Base-by-base conservation (phyloP, 2,888 invertebrate species). In the Caenorhabditis afra region DNA sequence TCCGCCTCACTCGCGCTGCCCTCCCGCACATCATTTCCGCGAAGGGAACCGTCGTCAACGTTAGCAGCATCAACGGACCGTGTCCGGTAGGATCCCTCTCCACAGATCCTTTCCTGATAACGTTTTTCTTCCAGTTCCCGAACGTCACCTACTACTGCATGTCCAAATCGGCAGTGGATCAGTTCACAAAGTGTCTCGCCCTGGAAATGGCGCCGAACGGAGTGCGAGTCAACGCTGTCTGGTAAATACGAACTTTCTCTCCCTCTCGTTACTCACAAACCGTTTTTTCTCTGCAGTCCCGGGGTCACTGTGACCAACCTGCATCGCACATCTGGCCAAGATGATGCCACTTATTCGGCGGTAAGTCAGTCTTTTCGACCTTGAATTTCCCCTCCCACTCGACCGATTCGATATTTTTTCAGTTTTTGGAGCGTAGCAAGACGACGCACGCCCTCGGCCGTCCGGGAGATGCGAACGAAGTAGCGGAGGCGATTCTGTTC, bases 141-240 rank as follows among this genome's bases (percentile, higher is more conserved):
- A 94, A 94, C 11, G 94, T 96, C 0, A 91, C 97, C 53, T 94
- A 96, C 0, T 98, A 98, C 91, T 90, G 90, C 84, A 94, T 97
- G 91, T 96, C 96, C 0, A 98, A 98, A 92, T 93, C 95, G 53
- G 95, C 96, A 18, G 93, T 97, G 0, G 97, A 98, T 91, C 97
- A 97, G 91, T 94, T 98, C 82, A 98, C 97, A 0, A 93, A 94
- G 86, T 96, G 96, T 91, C 93, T 94, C 1, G 97, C 97, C 7
- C 91, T 98, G 75, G 97, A 92, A 83, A 84, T 92, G 83, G 92
- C 92, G 14, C 86, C 90, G 8, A 90, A 91, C 79, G 89, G 91
- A 76, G 95, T 96, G 0, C 92, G 96, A 79, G 95, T 95, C 0
- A 97, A 97, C 91, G 93, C 94, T 84, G 95, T 97, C 0, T 96